Base-by-base conservation (phyloP, 2,888 invertebrate species). In the Metopia argyrocephala region DNA sequence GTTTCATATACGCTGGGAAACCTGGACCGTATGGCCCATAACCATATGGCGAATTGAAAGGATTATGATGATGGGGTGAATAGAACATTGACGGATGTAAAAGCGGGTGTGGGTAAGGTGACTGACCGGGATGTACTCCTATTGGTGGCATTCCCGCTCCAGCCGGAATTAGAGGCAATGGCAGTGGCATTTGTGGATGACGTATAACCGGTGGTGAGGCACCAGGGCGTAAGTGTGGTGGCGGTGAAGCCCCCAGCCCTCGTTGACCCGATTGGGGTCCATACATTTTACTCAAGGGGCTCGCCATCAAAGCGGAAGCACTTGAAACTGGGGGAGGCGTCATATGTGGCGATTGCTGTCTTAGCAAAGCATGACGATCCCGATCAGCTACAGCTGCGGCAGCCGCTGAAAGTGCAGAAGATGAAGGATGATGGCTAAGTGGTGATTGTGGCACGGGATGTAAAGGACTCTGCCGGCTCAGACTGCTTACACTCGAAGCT, bases 121-220 rank as follows among this genome's bases (percentile, higher is more conserved):
- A 94, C 86, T 95, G 95, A 2, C 94, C 93, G 5, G 95, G 94
- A 89, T 95, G 95, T 91, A 95, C 94, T 15, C 90, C 89, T 61
- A 91, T 89, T 76, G 89, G 90, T 5, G 90, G 89, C 74, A 91
- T 89, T 71, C 90, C 90, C 57, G 86, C 88, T 54, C 89, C 89
- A 3, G 91, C 90, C 1, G 89, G 90, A 76, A 91, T 89, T 27
- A 91, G 82, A 20, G 91, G 91, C 79, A 91, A 83, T 23, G 91
- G 89, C 71, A 91, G 83, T 69, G 91, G 90, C 91, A 91, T 91
- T 84, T 91, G 90, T n/a, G 91, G 90, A 85, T 91, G 91, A 12
- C 91, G 89, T 71, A 91, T 89, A 20, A 93, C 92, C 7, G 93
- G 93, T 28, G 92, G 92, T 57, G 92, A 91, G 27, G 93, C 91